Evolutionary conservation across 2,888 invertebrate species (phyloP).

Genomic region (Cryptophagus acutangulus): DNA sequence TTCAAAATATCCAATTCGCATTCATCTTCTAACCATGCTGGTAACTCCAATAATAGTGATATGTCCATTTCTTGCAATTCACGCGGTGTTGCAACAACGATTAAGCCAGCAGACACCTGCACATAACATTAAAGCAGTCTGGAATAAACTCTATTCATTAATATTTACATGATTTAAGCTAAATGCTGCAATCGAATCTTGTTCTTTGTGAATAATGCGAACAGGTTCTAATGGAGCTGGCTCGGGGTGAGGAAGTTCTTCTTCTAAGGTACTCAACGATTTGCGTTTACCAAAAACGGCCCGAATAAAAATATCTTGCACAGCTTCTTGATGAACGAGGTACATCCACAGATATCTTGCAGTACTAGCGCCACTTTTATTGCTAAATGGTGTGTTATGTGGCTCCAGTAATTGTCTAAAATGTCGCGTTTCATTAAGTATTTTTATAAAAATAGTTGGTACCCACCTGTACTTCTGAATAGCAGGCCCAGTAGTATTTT

Average conservation of each 20-base stretch:
- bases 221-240: constrained; percentile 66
- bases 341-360: constrained; percentile 87
- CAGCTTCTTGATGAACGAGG: constrained; percentile 84
- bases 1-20: constrained; percentile 94
- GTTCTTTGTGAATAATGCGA: constrained; percentile 96
- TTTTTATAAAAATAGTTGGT: neutral
- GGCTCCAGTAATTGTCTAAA: constrained; percentile 78
- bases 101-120: constrained; percentile 71
- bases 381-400: constrained; percentile 90
- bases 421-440: constrained; percentile 3
- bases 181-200: constrained; percentile 96
- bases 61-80: constrained; percentile 99
- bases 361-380: constrained; percentile 65
- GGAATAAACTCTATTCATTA: neutral
- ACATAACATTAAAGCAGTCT: constrained; percentile 7
- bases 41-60: constrained; percentile 80
- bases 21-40: constrained; percentile 94
- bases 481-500: constrained; percentile 73
- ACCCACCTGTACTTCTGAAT: constrained; percentile 80
- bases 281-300: constrained; percentile 86
- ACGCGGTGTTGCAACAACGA: constrained; percentile 88
- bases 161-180: constrained; percentile 80
- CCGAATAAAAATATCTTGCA: constrained; percentile 90
- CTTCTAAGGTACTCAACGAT: constrained; percentile 53
- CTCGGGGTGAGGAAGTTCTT: constrained; percentile 46